phyloP scores from a whole-genome alignment of 2,797 vertebrate genomes.

The Bucorvus abyssinicus region DNA sequence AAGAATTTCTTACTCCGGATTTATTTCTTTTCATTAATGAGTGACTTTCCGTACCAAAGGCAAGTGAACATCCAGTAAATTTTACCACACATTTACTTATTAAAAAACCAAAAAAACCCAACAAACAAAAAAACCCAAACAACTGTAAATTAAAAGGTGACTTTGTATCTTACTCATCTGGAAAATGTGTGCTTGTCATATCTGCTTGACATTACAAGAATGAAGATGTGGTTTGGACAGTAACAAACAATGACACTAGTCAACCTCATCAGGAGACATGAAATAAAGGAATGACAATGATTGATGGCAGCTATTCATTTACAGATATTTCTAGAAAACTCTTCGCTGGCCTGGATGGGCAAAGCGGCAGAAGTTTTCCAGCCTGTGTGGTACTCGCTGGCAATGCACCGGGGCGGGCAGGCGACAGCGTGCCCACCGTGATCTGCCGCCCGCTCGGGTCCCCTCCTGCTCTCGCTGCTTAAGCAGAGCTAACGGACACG shows the following conservation, averaged over 20 bases:
- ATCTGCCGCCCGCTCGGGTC: background rate
- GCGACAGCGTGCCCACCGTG: background rate
- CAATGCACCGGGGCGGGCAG: accelerated
- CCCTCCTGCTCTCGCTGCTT: background rate
- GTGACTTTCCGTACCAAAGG: constrained; percentile 70
- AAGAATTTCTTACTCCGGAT: constrained; percentile 55
- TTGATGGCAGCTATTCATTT: constrained; percentile 94
- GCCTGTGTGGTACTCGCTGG: background rate
- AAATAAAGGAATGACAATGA: constrained; percentile 93
- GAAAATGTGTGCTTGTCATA: constrained; percentile 92
- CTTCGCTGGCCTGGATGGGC: constrained; percentile 66
- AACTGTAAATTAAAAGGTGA: constrained; percentile 89
- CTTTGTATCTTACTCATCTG: constrained; percentile 88
- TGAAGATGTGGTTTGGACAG: constrained; percentile 89
- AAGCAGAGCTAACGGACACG: background rate
- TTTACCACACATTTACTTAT: constrained; percentile 69
- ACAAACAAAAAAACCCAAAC: constrained; percentile 71
- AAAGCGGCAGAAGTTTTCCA: constrained; percentile 22
- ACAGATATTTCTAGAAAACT: constrained; percentile 84
- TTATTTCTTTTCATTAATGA: constrained; percentile 28
- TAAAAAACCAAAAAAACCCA: background rate
- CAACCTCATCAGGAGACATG: constrained; percentile 88
- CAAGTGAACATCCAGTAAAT: constrained; percentile 69
- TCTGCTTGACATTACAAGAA: constrained; percentile 88
- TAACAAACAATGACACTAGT: constrained; percentile 96